A percentile compares a stretch with the other conserved stretches of the same genome.
These are phyloP conservation scores for Chrysaora quinquecirrha DNA, from an alignment of 30 jellyfish, hydroid and myxozoan species.

Conservation along the genomic window DNA sequence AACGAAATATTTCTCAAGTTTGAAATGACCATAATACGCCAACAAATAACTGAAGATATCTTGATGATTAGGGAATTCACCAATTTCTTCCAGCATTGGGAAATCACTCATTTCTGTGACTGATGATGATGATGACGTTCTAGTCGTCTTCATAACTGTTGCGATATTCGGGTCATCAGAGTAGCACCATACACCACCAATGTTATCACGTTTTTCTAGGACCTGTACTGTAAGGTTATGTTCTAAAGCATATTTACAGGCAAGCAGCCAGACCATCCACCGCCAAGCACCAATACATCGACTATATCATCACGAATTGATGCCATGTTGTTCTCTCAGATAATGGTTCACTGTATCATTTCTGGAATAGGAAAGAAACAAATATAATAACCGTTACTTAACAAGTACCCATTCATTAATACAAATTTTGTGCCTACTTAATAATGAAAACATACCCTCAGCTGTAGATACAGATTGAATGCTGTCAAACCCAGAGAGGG, in stretches of 20 bases:
- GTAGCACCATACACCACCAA: conserved; percentile 94
- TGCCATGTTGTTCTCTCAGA: conserved; percentile 49
- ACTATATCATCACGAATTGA: conserved; percentile 58
- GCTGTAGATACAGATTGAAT: no score
- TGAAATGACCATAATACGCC: conserved; percentile 45
- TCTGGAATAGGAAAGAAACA: no score
- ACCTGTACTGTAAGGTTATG: conserved; percentile 62
- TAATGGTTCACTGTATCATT: no score
- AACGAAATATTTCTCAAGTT: conserved; percentile 43
- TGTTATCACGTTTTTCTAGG: conserved; percentile 71
- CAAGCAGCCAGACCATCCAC: conserved; percentile 95
- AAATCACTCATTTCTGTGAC: conserved; percentile 95
- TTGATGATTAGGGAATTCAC: conserved; percentile 87
- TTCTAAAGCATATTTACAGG: conserved; percentile 86
- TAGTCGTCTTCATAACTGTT: conserved; percentile 84
- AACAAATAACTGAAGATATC: conserved; percentile 66
- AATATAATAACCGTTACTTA: no score
- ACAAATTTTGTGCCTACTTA: no score
- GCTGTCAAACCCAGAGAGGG: no score
- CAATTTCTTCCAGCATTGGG: conserved; percentile 87
- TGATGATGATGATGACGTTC: conserved; percentile 82
- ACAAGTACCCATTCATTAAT: no score
- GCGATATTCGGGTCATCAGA: conserved; percentile 64
- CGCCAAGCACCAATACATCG: conserved; percentile 81
- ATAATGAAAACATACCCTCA: no score